Conservation (phyloP, 1,140 invertebrate genomes). For the Drosophila sucinea region DNA sequence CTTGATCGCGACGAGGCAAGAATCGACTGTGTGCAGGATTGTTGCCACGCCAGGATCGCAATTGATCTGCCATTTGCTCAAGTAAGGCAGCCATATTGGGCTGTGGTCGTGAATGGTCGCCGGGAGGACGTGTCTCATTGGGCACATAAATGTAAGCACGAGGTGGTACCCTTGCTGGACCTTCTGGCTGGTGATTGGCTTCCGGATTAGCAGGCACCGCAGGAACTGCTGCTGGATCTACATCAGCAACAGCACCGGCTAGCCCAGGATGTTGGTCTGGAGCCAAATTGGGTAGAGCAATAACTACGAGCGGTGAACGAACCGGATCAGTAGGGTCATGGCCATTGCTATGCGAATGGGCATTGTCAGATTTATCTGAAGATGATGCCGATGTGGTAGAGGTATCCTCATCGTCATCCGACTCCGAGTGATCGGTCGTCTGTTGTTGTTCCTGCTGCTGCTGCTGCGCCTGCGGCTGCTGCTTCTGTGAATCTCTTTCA, state of each 20-base stretch:
- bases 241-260: no score
- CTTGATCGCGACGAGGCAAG: slow-evolving; percentile 68
- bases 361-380: slow-evolving; percentile 58
- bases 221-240: slow-evolving; percentile 36
- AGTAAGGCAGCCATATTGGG: slow-evolving; percentile 45
- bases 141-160: slow-evolving; percentile 60
- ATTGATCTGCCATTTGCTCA: slow-evolving; percentile 52
- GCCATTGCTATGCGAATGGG: slow-evolving; percentile 31
- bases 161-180: slow-evolving; percentile 17
- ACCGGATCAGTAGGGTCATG: slow-evolving; percentile 30
- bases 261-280: background rate
- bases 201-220: slow-evolving; percentile 10
- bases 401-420: slow-evolving; percentile 63
- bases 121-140: slow-evolving; percentile 18
- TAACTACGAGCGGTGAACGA: slow-evolving; percentile 54
- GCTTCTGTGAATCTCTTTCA: slow-evolving; percentile 32
- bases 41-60: slow-evolving; percentile 51
- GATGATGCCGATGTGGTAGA: slow-evolving; percentile 66
- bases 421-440: slow-evolving; percentile 38
- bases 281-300: slow-evolving; percentile 43
- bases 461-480: background rate
- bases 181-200: slow-evolving; percentile 8
- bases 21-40: slow-evolving; percentile 65
- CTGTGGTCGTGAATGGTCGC: slow-evolving; percentile 29
- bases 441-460: slow-evolving; percentile 10